phyloP scores from a whole-genome alignment of 2,888 invertebrate genomes.

The Steromphala cineraria region DNA sequence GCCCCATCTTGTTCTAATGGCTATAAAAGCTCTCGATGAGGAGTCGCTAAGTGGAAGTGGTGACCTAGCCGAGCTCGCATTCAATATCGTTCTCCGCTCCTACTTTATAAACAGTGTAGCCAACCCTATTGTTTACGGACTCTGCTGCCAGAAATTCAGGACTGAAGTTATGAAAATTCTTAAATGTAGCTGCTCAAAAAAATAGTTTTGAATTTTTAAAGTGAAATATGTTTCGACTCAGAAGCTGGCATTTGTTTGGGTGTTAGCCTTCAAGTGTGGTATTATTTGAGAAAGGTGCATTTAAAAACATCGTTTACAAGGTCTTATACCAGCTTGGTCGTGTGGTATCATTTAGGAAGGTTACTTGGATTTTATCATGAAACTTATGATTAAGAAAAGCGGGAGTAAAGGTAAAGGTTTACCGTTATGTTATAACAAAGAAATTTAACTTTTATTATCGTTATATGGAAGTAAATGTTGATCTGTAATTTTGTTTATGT shows the following conservation, averaged over 20 bases:
- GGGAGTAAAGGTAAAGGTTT: no score
- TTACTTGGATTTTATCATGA: no score
- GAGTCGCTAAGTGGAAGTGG: constrained; percentile 44
- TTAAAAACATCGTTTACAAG: no score
- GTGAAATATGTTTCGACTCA: neutral
- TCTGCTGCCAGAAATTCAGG: constrained; percentile 54
- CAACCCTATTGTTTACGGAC: constrained; percentile 61
- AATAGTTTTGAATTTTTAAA: neutral
- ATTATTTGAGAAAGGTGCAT: no score
- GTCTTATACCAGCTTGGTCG: no score
- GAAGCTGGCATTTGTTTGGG: neutral
- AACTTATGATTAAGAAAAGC: no score
- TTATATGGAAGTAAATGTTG: no score
- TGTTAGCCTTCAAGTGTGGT: no score
- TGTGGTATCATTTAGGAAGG: no score
- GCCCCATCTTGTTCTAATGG: constrained; percentile 56
- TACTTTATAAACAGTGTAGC: constrained; percentile 61
- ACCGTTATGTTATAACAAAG: no score
- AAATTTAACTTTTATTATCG: no score
- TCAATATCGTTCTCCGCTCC: constrained; percentile 57
- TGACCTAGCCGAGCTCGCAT: constrained; percentile 38
- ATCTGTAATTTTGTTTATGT: no score
- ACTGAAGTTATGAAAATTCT: constrained; percentile 34
- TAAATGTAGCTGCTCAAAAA: constrained; percentile 20
- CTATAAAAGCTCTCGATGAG: constrained; percentile 44